phyloP scores from a whole-genome alignment of 2,113 vertebrate genomes.

The Sinocyclocheilus anophthalmus region DNA sequence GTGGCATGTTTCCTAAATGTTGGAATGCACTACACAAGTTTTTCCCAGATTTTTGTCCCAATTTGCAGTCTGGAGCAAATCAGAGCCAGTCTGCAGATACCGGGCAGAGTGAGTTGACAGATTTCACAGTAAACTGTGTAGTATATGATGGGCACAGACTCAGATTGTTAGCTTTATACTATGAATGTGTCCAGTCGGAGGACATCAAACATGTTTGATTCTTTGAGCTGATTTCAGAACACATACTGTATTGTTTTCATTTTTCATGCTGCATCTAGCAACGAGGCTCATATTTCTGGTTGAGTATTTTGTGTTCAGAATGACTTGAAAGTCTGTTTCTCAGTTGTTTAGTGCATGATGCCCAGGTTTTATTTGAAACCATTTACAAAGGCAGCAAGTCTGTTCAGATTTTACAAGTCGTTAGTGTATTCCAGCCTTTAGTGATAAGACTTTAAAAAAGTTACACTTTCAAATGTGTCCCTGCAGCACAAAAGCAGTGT shows the following conservation, averaged over 20 bases:
- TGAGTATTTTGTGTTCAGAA: neutral
- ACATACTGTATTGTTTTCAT: neutral
- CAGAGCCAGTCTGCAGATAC: neutral
- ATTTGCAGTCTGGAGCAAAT: neutral
- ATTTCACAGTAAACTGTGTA: neutral
- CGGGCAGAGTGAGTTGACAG: neutral
- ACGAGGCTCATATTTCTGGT: neutral
- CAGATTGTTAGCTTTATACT: neutral
- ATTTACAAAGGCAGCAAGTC: neutral
- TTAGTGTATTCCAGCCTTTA: neutral
- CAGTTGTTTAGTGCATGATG: neutral
- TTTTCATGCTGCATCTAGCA: neutral
- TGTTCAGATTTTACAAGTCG: neutral
- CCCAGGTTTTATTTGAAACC: neutral
- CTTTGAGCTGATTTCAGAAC: neutral
- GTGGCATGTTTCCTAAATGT: neutral
- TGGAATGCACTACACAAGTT: neutral
- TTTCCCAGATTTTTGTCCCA: neutral
- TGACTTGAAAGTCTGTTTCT: slow-evolving; percentile 7
- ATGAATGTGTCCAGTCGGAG: neutral
- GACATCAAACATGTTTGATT: neutral
- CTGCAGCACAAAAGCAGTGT: too few relatives aligned
- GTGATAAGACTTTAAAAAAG: neutral
- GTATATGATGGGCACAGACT: neutral
- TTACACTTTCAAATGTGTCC: too few relatives aligned